Conservation (phyloP, 2,888 invertebrate species). For the Rhaphigaster nebulosa region DNA sequence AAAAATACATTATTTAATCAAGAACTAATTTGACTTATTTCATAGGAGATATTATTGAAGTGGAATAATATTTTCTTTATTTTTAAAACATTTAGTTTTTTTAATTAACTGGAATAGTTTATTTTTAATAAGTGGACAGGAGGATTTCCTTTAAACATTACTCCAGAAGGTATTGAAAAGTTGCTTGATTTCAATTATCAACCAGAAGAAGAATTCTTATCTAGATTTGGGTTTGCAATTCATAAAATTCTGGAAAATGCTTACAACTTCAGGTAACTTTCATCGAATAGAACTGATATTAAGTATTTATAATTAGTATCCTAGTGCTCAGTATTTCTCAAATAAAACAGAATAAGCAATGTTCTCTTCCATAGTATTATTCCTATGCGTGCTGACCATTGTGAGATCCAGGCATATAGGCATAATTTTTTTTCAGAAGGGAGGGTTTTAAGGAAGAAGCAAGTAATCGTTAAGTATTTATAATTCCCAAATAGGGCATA, state of each 20-base stretch:
- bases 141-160: slow-evolving; percentile 46
- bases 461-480: too few relatives aligned
- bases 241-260: slow-evolving; percentile 60
- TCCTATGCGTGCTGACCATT: too few relatives aligned
- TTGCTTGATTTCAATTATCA: slow-evolving; percentile 59
- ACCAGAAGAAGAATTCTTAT: slow-evolving; percentile 62
- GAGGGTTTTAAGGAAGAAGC: too few relatives aligned
- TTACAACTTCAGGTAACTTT: slow-evolving; percentile 63
- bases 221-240: slow-evolving; percentile 60
- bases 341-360: too few relatives aligned
- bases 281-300: background rate
- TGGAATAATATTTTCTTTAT: background rate
- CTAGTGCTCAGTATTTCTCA: too few relatives aligned
- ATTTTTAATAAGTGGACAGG: background rate
- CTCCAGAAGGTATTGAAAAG: background rate
- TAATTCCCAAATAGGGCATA: too few relatives aligned
- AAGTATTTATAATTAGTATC: background rate
- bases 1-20: background rate
- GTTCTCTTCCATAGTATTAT: too few relatives aligned
- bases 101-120: background rate
- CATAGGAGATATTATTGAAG: background rate
- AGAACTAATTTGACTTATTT: background rate
- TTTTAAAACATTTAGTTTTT: background rate
- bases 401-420: too few relatives aligned
- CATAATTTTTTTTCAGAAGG: too few relatives aligned